Conservation (phyloP, 2,888 invertebrate genomes). For the Carcina quercana region DNA sequence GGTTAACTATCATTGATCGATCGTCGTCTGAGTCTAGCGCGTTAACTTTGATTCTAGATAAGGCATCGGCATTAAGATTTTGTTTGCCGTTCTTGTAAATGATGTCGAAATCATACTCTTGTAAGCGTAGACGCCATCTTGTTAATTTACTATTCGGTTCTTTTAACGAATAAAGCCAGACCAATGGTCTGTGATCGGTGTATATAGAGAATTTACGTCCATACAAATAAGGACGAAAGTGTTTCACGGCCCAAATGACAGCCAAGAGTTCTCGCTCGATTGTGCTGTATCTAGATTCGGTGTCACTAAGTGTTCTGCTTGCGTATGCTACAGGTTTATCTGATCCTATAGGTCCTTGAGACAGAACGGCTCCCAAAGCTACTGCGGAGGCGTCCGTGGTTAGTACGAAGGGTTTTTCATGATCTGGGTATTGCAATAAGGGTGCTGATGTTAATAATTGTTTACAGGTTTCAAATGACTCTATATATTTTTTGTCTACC, state of each 20-base stretch:
- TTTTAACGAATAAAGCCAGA: slow-evolving; percentile 15
- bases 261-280: slow-evolving; percentile 12
- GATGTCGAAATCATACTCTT: slow-evolving; percentile 14
- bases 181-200: slow-evolving; percentile 15
- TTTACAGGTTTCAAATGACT: slow-evolving; percentile 21
- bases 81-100: slow-evolving; percentile 10
- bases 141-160: slow-evolving; percentile 16
- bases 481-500: slow-evolving; percentile 13
- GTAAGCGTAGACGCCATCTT: slow-evolving; percentile 12
- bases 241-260: slow-evolving; percentile 8
- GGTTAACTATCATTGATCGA: slow-evolving; percentile 9
- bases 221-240: slow-evolving; percentile 12
- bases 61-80: slow-evolving; percentile 13
- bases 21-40: neutral
- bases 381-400: slow-evolving; percentile 19
- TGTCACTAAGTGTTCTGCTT: slow-evolving; percentile 5
- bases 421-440: slow-evolving; percentile 30
- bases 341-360: slow-evolving; percentile 16
- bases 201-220: slow-evolving; percentile 10
- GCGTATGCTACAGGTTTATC: slow-evolving; percentile 11
- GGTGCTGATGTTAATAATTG: slow-evolving; percentile 22
- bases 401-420: slow-evolving; percentile 19
- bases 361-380: slow-evolving; percentile 19
- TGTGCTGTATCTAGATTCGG: slow-evolving; percentile 9
- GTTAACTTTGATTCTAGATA: slow-evolving; percentile 9